Evolutionary conservation across 1,140 invertebrate genomes (phyloP).

Genomic region (Drosophila bifasciata): DNA sequence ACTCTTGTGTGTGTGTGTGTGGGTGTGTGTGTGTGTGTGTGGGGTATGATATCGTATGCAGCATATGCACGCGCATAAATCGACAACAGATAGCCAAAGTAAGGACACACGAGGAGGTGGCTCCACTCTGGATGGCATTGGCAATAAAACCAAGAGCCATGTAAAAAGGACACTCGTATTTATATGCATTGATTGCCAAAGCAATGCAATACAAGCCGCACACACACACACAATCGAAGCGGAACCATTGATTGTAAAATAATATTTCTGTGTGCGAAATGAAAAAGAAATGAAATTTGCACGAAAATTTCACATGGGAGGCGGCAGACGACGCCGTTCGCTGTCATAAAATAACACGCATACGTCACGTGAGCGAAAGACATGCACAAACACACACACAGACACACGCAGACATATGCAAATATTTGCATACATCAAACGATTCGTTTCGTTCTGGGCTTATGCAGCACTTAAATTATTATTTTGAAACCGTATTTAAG

Average conservation of each 20-base stretch:
- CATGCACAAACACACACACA: too few relatives aligned
- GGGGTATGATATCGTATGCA: constrained; percentile 25
- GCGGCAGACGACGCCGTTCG: not conserved
- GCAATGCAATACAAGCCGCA: constrained; percentile 63
- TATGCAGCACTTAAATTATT: constrained; percentile 27
- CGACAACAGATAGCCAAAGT: constrained; percentile 65
- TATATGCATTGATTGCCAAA: constrained; percentile 81
- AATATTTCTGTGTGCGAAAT: constrained; percentile 60
- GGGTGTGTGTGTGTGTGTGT: not conserved
- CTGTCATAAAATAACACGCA: constrained; percentile 57
- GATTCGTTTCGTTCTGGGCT: too few relatives aligned
- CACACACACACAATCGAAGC: constrained; percentile 20
- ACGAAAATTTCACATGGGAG: constrained; percentile 46
- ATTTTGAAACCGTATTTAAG: constrained; percentile 26
- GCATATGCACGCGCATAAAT: constrained; percentile 80
- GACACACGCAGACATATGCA: constrained; percentile 25
- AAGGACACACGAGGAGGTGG: constrained; percentile 11
- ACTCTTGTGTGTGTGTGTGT: not conserved
- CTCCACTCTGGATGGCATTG: constrained; percentile 35
- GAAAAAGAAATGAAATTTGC: not conserved
- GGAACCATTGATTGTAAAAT: constrained; percentile 75
- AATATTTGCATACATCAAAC: constrained; percentile 49
- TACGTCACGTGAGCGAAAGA: constrained; percentile 43
- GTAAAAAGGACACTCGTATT: constrained; percentile 81
- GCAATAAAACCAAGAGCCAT: constrained; percentile 75